These are phyloP conservation scores for Agriopis leucophaearia DNA, from an alignment of 2,888 invertebrate genomes.

Conservation along the genomic window DNA sequence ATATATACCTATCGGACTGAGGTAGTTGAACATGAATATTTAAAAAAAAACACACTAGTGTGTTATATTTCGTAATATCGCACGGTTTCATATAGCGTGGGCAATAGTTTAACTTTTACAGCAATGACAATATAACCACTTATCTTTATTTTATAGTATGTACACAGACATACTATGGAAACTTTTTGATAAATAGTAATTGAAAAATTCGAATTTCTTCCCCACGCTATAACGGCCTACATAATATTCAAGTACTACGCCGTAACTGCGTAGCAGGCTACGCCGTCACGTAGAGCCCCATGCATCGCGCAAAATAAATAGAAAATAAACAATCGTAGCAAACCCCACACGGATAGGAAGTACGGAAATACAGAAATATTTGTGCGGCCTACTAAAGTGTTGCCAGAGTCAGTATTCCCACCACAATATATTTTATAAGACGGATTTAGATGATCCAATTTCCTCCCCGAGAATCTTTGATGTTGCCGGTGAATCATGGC, in stretches of 20 bases:
- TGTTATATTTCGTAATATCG: no score
- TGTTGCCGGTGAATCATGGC: slow-evolving; percentile 51
- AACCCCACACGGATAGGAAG: slow-evolving; percentile 14
- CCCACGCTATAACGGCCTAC: no score
- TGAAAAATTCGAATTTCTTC: no score
- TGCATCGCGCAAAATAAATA: slow-evolving; percentile 16
- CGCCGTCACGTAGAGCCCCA: slow-evolving; percentile 8
- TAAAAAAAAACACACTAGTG: no score
- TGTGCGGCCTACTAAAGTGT: slow-evolving; percentile 30
- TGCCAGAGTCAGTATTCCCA: slow-evolving; percentile 31
- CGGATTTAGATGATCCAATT: slow-evolving; percentile 54
- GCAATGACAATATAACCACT: no score
- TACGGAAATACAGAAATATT: slow-evolving; percentile 20
- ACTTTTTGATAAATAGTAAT: no score
- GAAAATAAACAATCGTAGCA: slow-evolving; percentile 26
- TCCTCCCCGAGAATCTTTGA: slow-evolving; percentile 49
- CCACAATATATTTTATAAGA: slow-evolving; percentile 45
- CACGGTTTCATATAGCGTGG: no score
- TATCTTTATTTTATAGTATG: no score
- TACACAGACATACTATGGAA: no score
- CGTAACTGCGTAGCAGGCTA: slow-evolving; percentile 4
- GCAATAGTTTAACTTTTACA: no score
- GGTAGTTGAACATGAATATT: no score
- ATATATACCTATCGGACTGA: no score
- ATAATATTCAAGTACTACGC: background rate